These are phyloP conservation scores for Agapornis roseicollis DNA, from an alignment of 2,113 vertebrate species.

Conservation along the genomic window DNA sequence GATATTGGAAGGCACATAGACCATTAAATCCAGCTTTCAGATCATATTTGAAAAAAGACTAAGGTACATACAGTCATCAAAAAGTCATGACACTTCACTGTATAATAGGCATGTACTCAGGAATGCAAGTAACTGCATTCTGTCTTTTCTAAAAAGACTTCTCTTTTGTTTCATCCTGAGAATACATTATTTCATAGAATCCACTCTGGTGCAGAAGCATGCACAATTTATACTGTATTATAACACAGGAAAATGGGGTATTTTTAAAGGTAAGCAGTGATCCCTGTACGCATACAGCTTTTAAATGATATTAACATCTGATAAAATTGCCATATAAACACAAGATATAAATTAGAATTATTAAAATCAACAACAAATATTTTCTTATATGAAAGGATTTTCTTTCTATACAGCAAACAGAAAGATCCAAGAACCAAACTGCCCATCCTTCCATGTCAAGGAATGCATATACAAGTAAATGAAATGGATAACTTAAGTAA, in stretches of 20 bases:
- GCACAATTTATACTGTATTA: background rate
- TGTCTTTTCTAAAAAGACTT: background rate
- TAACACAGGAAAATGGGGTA: background rate
- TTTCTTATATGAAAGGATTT: background rate
- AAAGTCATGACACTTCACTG: background rate
- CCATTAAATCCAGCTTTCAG: background rate
- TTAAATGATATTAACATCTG: background rate
- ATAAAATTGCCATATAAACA: background rate
- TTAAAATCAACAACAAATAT: background rate
- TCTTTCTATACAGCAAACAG: background rate
- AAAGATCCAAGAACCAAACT: background rate
- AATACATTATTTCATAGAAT: background rate
- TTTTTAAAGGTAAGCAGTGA: background rate
- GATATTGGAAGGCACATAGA: background rate
- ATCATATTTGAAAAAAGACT: background rate
- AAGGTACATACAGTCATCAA: background rate
- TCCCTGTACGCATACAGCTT: background rate
- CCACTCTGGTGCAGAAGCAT: background rate
- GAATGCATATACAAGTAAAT: background rate
- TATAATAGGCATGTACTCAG: background rate
- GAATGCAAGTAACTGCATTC: background rate
- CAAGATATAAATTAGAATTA: background rate
- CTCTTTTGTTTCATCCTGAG: background rate
- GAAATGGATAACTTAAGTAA: slow-evolving; percentile 19
- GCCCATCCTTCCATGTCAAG: background rate